A percentile compares a stretch with the other conserved stretches of the same genome.
phyloP scores from a whole-genome alignment of 2,888 invertebrate species.

The Physocephala rufipes region DNA sequence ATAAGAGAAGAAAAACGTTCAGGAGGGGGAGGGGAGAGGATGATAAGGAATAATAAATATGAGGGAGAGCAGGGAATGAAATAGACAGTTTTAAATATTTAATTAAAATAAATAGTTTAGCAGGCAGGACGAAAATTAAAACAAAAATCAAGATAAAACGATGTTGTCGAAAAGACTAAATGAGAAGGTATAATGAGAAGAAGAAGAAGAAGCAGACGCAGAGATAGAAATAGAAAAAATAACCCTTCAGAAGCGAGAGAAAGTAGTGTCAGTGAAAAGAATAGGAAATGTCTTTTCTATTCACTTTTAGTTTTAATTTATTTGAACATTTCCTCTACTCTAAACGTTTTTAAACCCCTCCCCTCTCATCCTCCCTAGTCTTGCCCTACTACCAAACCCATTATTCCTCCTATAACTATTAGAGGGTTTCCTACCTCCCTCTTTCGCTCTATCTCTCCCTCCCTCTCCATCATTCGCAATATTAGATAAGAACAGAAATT shows the following conservation, averaged over 20 bases:
- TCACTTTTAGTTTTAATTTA: not conserved
- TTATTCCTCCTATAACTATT: too few species aligned
- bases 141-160: not conserved
- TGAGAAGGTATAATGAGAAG: too few species aligned
- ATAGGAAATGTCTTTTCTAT: not conserved
- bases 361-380: not conserved
- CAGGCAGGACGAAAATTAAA: not conserved
- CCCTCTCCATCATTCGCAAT: constrained; percentile 1
- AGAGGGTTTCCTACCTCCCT: not conserved
- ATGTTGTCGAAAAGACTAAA: too few species aligned
- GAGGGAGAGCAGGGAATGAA: not conserved
- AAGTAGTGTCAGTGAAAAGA: not conserved
- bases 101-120: constrained; percentile 23
- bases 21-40: not conserved
- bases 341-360: not conserved
- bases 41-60: not conserved
- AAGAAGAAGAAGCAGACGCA: too few species aligned
- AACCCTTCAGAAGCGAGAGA: not conserved
- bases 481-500: constrained; percentile 65
- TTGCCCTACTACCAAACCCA: not conserved
- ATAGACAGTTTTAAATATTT: constrained; percentile 26
- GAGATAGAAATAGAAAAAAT: not conserved
- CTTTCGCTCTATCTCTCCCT: not conserved
- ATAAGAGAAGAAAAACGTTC: too few species aligned
- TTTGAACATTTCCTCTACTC: not conserved